Conservation (phyloP, 2,888 invertebrate genomes). For the Rhagonycha lutea region DNA sequence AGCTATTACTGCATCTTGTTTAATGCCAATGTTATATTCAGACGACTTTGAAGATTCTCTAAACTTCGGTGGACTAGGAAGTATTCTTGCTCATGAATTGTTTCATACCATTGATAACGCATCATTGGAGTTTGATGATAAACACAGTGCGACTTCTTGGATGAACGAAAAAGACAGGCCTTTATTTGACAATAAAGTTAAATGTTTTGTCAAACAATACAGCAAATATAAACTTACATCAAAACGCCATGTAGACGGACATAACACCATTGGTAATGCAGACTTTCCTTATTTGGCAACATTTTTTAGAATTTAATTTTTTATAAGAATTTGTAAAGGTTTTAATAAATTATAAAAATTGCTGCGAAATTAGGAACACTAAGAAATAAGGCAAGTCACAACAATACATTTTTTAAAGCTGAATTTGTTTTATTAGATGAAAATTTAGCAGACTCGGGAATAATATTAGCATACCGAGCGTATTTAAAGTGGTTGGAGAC, state of each 20-base stretch:
- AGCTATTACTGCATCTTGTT: background rate
- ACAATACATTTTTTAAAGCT: too few relatives aligned
- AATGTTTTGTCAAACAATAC: conserved; percentile 3
- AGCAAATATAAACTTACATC: background rate
- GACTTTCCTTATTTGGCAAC: background rate
- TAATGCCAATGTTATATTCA: background rate
- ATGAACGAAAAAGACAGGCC: background rate
- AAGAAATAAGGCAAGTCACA: too few relatives aligned
- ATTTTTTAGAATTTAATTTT: too few relatives aligned
- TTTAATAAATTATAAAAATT: too few relatives aligned
- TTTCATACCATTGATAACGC: background rate
- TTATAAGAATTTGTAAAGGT: too few relatives aligned
- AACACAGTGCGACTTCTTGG: background rate
- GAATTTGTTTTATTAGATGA: background rate
- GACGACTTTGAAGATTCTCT: conserved; percentile 2
- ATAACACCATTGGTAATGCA: too few relatives aligned
- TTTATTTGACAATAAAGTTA: background rate
- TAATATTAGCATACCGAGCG: background rate
- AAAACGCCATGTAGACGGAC: background rate
- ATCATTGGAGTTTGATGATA: background rate
- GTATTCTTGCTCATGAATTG: conserved; percentile 1
- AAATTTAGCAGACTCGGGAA: conserved; percentile 4
- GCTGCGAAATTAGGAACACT: too few relatives aligned
- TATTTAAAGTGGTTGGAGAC: background rate
- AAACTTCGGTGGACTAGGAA: conserved; percentile 8